Evolutionary conservation across 92 coral and sea anemone genomes (phyloP), one percentile per base, ranked within the genome.

Genomic region (Umimayanthus chanpuru): DNA sequence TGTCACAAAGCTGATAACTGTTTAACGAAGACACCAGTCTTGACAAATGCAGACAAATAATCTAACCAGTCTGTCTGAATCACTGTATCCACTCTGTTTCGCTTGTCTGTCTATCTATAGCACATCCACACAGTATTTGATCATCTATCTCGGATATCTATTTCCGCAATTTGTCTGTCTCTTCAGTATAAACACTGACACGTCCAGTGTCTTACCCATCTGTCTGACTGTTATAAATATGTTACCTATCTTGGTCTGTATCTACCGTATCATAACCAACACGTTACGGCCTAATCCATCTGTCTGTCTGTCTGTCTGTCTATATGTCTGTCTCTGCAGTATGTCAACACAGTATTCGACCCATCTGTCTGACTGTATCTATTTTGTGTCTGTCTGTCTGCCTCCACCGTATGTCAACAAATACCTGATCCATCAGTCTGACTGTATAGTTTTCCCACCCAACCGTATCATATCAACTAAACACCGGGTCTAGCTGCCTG

Each of bases 1-100:
- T 4, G 98, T 91, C 65, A 97, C 81, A 85, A 97, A 95, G 84
- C 91, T 97, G 87, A 97, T 91, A 39, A 94, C 99, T 97, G 88
- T 79, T 86, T 90, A 36, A 76, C 40, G 76, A 16, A 79, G 55
- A 70, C 29, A n/a, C 23, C n/a, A 65, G 65, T 83, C 38, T 81
- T 56, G 40, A 82, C 10, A 50, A 26, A 40, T 4, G 23, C 9
- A 29, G 53, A 32, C 36, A 79, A 16, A 4, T 23, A 8, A 50
- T 26, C 1, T 4, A 28, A 28, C 0, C 49, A 23, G 61, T 77
- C 38, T 39, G 81, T 77, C 81, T 41, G 14, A 2, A 6, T 76
- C 0, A 32, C 81, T 16, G 58, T 43, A 58, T 21, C 9, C 2
- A 3, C 21, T 4, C 32, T 25, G 12, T 11, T 40, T 47, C 39